A percentile compares a stretch with the other conserved stretches of the same genome.
Evolutionary conservation across 2,113 vertebrate genomes (phyloP).

Genomic region (Cephalopterus ornatus): DNA sequence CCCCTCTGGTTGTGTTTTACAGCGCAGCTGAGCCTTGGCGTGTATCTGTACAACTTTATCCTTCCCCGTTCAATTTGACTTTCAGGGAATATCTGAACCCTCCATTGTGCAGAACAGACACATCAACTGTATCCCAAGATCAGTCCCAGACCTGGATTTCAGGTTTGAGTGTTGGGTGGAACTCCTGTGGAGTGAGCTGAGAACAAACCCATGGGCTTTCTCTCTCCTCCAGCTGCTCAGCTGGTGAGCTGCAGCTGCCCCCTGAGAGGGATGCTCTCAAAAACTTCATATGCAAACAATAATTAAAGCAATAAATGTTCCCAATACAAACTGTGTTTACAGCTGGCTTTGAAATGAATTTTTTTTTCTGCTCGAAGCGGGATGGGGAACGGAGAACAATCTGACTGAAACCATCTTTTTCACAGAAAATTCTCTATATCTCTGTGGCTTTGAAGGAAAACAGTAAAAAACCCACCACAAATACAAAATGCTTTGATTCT

Average conservation of each 20-base stretch:
- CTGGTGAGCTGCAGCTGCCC: not conserved
- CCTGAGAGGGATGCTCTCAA: not conserved
- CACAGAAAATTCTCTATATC: not conserved
- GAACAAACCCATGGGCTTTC: not conserved
- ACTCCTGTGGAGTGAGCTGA: not conserved
- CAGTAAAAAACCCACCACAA: not conserved
- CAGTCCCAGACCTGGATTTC: not conserved
- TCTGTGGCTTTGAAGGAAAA: not conserved
- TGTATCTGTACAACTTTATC: fast-evolving
- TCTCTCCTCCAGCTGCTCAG: not conserved
- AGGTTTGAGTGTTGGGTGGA: not conserved
- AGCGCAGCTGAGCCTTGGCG: not conserved
- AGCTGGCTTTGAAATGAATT: not conserved
- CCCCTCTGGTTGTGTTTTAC: fast-evolving
- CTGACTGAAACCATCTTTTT: not conserved
- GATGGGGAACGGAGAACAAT: not conserved
- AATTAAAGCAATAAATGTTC: constrained; percentile 40
- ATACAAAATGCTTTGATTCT: not conserved
- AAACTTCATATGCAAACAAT: constrained; percentile 25
- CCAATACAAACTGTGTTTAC: not conserved
- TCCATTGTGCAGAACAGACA: fast-evolving
- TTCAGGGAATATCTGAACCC: not conserved
- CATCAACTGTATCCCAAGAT: fast-evolving
- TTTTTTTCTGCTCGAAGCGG: not conserved
- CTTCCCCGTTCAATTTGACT: not conserved